These are phyloP conservation scores for Ruditapes philippinarum DNA, from an alignment of 1,140 invertebrate species.

Conservation along the genomic window DNA sequence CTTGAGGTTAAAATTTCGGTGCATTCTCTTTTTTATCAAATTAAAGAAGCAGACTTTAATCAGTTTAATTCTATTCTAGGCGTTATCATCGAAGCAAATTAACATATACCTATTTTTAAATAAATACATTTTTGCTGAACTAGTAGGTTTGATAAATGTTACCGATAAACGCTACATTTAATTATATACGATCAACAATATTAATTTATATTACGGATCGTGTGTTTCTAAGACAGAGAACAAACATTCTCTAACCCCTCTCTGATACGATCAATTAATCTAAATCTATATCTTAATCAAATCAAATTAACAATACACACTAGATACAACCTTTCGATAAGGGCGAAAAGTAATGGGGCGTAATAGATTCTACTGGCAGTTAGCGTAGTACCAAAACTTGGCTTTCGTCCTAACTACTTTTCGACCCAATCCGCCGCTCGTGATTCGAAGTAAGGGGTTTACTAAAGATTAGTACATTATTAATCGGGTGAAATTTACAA, in stretches of 20 bases:
- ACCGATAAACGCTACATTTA: background rate
- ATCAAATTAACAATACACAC: conserved; percentile 47
- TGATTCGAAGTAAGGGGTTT: background rate
- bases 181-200: background rate
- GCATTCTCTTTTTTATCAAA: too few species aligned
- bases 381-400: background rate
- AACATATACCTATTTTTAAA: too few species aligned
- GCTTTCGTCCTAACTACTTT: conserved; percentile 35
- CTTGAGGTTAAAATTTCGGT: too few species aligned
- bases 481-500: conserved; percentile 11
- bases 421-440: conserved; percentile 19
- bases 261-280: conserved; percentile 49
- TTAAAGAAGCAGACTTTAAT: too few species aligned
- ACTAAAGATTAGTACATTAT: conserved; percentile 15
- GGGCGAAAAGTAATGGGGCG: conserved; percentile 39
- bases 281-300: conserved; percentile 33
- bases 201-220: conserved; percentile 12
- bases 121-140: too few species aligned
- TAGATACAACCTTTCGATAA: conserved; percentile 25
- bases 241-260: background rate
- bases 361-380: conserved; percentile 27
- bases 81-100: too few species aligned
- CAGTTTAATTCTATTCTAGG: too few species aligned
- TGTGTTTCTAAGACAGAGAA: conserved; percentile 5
- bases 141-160: too few species aligned